Percentiles rank a stretch among this genome's conserved stretches.
These are phyloP conservation scores for Bettongia penicillata DNA, from an alignment of 2,113 vertebrate genomes.

Conservation along the genomic window DNA sequence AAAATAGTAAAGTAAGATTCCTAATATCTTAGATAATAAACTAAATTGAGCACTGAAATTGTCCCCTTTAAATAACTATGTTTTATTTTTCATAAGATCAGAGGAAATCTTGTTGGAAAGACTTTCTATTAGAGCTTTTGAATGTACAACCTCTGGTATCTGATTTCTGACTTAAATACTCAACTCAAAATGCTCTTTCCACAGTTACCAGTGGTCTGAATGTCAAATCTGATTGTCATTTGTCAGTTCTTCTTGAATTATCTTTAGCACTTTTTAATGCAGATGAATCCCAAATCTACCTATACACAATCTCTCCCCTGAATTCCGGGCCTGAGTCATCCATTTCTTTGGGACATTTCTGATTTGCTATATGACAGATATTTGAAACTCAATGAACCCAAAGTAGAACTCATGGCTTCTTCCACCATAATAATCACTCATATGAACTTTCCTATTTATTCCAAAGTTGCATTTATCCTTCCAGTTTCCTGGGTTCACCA, in stretches of 20 bases:
- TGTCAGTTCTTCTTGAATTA: neutral
- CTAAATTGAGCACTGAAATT: neutral
- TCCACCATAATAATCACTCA: too few relatives aligned
- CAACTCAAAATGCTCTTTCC: neutral
- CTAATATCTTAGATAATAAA: neutral
- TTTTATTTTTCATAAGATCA: neutral
- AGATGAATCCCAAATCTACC: too few relatives aligned
- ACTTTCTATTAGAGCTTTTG: neutral
- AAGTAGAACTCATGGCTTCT: too few relatives aligned
- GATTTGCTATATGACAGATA: too few relatives aligned
- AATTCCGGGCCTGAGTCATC: too few relatives aligned
- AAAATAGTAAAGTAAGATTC: neutral
- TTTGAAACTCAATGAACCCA: too few relatives aligned
- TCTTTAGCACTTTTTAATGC: too few relatives aligned
- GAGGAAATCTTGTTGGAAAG: neutral
- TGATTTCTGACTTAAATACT: neutral
- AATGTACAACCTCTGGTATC: neutral
- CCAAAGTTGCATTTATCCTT: too few relatives aligned
- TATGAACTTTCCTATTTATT: too few relatives aligned
- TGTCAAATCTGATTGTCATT: neutral
- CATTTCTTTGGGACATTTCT: too few relatives aligned
- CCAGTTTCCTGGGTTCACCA: too few relatives aligned
- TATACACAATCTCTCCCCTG: too few relatives aligned
- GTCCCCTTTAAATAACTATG: neutral
- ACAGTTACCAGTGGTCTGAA: neutral